phyloP scores from a whole-genome alignment of 2,888 invertebrate genomes.

The Tuberolachnus salignus region DNA sequence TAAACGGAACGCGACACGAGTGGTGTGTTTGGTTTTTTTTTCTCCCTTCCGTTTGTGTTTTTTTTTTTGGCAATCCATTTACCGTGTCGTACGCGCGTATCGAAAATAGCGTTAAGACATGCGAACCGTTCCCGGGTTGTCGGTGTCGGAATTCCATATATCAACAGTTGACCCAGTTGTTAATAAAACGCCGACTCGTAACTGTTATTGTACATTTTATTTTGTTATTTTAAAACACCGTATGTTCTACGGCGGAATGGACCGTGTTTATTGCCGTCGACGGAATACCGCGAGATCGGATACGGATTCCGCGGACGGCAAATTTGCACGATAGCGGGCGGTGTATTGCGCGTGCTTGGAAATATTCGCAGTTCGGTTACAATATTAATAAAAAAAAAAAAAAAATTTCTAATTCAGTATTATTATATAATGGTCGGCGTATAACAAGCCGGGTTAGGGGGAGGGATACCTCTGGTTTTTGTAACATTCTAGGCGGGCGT shows the following conservation, averaged over 20 bases:
- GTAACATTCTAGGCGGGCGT: no score
- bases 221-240: neutral
- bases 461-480: no score
- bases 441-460: no score
- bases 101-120: slow-evolving; percentile 47
- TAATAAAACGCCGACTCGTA: neutral
- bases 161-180: slow-evolving; percentile 53
- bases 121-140: slow-evolving; percentile 36
- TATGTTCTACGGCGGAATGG: neutral
- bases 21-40: no score
- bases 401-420: no score
- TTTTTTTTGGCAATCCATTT: slow-evolving; percentile 39
- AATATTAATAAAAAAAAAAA: no score
- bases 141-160: slow-evolving; percentile 30
- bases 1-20: slow-evolving; percentile 52
- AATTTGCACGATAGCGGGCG: no score
- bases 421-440: no score
- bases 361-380: no score
- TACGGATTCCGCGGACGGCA: no score
- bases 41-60: no score
- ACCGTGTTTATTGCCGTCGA: neutral
- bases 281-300: neutral
- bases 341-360: no score
- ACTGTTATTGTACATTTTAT: neutral
- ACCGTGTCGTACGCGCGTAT: slow-evolving; percentile 25